Evolutionary conservation across 2,797 vertebrate genomes (phyloP).

Genomic region (Tympanoctomys barrerae): DNA sequence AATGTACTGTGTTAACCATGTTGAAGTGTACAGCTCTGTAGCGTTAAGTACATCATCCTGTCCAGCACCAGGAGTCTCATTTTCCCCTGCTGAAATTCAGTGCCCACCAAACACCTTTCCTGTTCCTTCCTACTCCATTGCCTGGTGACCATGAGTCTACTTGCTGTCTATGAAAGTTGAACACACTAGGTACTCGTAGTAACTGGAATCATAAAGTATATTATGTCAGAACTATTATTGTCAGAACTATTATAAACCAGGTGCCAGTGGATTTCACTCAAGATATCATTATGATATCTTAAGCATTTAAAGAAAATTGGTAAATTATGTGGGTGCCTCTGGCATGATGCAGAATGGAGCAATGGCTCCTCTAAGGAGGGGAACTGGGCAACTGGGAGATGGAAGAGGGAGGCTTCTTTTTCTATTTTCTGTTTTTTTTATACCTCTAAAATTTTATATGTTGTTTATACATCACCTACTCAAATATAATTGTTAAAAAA

Average conservation of each 20-base stretch:
- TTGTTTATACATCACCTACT: background rate
- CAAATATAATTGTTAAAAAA: constrained; percentile 6
- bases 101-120: background rate
- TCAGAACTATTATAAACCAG: background rate
- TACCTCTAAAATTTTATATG: background rate
- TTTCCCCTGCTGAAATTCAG: background rate
- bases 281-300: background rate
- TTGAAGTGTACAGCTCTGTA: background rate
- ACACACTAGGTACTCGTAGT: background rate
- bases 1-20: background rate
- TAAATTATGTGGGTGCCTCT: background rate
- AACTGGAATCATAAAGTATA: background rate
- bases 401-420: background rate
- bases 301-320: background rate
- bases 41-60: background rate
- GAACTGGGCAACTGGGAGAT: background rate
- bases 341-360: background rate
- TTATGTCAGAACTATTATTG: background rate
- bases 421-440: background rate
- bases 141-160: background rate
- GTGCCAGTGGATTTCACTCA: background rate
- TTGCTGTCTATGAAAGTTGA: background rate
- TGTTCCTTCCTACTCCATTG: background rate
- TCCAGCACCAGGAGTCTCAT: background rate
- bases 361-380: background rate